Conservation (phyloP, 2,888 invertebrate genomes). For the Dichetophora obliterata region DNA sequence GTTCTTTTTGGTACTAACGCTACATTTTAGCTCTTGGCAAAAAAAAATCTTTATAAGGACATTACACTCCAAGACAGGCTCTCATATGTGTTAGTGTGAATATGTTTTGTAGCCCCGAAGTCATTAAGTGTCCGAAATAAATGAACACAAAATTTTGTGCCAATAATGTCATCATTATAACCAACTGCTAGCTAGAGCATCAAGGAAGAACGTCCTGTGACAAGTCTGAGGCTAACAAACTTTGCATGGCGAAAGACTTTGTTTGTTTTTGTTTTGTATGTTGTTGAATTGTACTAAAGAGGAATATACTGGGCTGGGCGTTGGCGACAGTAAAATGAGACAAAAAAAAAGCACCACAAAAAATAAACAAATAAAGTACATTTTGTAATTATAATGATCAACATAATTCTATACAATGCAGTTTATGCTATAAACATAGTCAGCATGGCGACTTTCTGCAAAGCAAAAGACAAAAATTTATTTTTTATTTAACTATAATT, state of each 20-base stretch:
- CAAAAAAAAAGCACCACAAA: no score
- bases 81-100: not conserved
- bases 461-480: not conserved
- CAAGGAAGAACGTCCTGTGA: not conserved
- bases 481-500: not conserved
- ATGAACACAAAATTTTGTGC: slow-evolving; percentile 26
- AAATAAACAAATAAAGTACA: not conserved
- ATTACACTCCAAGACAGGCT: not conserved
- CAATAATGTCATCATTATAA: slow-evolving; percentile 27
- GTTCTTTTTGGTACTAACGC: not conserved
- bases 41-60: not conserved
- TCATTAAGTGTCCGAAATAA: slow-evolving; percentile 25
- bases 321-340: not conserved
- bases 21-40: not conserved
- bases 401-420: slow-evolving; percentile 2
- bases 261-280: not conserved
- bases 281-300: not conserved
- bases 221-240: slow-evolving; percentile 18
- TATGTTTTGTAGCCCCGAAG: not conserved
- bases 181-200: not conserved
- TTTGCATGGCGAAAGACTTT: slow-evolving; percentile 4
- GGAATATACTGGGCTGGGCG: not conserved
- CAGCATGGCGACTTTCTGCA: not conserved
- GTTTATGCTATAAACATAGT: not conserved
- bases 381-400: slow-evolving; percentile 19